phyloP scores from a whole-genome alignment of 2,113 vertebrate genomes.

The Callipepla squamata region DNA sequence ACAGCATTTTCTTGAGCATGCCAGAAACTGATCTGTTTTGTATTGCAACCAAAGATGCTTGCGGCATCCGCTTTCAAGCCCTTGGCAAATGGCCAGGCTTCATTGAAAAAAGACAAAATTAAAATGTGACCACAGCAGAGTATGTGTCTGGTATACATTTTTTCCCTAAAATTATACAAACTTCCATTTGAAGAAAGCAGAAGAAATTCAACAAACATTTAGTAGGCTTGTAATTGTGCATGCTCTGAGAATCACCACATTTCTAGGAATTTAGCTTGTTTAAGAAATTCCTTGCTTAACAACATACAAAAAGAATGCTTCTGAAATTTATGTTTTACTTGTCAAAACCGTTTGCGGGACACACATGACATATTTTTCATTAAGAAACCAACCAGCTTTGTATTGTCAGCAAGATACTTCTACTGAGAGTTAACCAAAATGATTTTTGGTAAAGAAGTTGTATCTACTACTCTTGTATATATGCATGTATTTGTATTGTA shows the following conservation, averaged over 20 bases:
- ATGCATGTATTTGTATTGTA: conserved; percentile 20
- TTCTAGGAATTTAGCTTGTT: background rate
- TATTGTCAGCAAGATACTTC: background rate
- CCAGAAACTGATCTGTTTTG: background rate
- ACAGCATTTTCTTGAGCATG: background rate
- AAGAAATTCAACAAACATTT: background rate
- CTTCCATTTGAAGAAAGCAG: background rate
- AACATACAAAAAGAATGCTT: conserved; percentile 25
- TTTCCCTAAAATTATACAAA: background rate
- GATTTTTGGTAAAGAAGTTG: conserved; percentile 23
- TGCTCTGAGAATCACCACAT: background rate
- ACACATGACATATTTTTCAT: conserved; percentile 43
- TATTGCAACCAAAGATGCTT: background rate
- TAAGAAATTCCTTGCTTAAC: conserved; percentile 22
- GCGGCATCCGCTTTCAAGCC: background rate
- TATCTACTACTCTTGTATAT: conserved; percentile 14
- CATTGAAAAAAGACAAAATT: conserved; percentile 1
- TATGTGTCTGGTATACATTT: background rate
- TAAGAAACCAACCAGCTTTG: conserved; percentile 31
- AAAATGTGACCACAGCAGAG: background rate
- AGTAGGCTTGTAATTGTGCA: background rate
- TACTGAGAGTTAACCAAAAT: conserved; percentile 39
- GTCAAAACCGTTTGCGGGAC: background rate
- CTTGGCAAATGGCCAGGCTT: background rate
- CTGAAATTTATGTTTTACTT: conserved; percentile 51